These are phyloP conservation scores for Baryphthengus martii DNA, from an alignment of 2,113 vertebrate genomes.

Conservation along the genomic window DNA sequence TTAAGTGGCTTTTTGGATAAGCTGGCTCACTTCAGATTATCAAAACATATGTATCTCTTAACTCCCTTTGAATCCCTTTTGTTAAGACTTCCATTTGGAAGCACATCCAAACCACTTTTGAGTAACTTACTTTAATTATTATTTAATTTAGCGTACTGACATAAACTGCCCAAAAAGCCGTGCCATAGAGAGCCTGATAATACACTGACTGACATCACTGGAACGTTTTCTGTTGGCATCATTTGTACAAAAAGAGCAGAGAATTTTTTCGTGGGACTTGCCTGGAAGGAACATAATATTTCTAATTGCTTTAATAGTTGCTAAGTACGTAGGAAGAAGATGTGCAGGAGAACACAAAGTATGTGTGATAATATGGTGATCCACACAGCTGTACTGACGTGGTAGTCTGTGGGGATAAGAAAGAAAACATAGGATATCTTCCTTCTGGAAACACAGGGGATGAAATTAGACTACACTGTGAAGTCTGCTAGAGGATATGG, in stretches of 20 bases:
- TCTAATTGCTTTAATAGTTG: not conserved
- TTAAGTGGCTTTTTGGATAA: slow-evolving; percentile 45
- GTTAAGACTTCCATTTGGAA: slow-evolving; percentile 22
- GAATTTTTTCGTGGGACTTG: not conserved
- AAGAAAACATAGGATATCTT: not conserved
- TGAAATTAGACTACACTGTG: not conserved
- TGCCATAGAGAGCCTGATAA: not conserved
- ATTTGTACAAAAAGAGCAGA: not conserved
- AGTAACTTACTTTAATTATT: slow-evolving; percentile 38
- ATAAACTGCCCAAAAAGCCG: not conserved
- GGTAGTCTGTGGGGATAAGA: not conserved
- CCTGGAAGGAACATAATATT: not conserved
- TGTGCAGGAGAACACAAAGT: not conserved
- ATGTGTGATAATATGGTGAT: not conserved
- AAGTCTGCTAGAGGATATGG: not conserved
- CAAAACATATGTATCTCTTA: slow-evolving; percentile 38
- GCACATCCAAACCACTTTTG: slow-evolving; percentile 17
- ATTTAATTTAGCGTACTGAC: not conserved
- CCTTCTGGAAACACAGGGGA: not conserved
- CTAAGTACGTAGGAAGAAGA: not conserved
- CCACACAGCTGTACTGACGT: not conserved
- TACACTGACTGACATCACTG: not conserved
- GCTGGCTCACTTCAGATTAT: slow-evolving; percentile 38
- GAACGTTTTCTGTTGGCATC: not conserved
- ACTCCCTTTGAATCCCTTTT: not conserved